These are phyloP conservation scores for Belgica antarctica DNA, from an alignment of 2,888 invertebrate genomes.

Conservation along the genomic window DNA sequence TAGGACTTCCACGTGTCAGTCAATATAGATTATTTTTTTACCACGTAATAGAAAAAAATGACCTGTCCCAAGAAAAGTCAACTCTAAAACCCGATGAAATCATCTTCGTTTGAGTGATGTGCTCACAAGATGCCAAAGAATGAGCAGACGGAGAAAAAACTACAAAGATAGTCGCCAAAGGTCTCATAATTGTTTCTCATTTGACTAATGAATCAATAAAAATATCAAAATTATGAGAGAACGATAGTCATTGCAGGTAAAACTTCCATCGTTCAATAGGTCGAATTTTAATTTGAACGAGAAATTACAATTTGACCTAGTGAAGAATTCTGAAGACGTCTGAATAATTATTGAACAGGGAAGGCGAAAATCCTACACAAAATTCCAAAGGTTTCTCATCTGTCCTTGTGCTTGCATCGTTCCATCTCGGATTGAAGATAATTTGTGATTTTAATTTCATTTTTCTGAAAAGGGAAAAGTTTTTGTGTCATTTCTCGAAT, in stretches of 20 bases:
- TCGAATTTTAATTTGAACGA: too few species aligned
- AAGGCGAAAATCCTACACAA: neutral
- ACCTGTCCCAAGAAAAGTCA: too few species aligned
- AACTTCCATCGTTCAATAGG: slow-evolving; percentile 9
- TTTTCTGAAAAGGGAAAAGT: neutral
- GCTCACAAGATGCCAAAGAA: neutral
- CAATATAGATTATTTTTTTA: too few species aligned
- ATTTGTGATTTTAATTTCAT: slow-evolving; percentile 22
- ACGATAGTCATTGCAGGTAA: neutral
- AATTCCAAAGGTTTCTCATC: too few species aligned
- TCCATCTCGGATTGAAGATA: neutral
- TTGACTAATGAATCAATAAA: slow-evolving; percentile 43
- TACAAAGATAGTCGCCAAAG: neutral
- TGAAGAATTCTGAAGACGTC: too few species aligned
- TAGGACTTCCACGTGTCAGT: too few species aligned
- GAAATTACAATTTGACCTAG: too few species aligned
- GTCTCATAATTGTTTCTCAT: slow-evolving; percentile 43
- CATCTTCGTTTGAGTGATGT: neutral
- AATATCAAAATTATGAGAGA: slow-evolving; percentile 37
- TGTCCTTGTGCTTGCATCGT: neutral
- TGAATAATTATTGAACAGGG: neutral
- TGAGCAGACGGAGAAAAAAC: neutral
- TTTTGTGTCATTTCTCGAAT: slow-evolving; percentile 8
- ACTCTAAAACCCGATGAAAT: too few species aligned
- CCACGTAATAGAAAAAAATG: too few species aligned